These are phyloP conservation scores for Mesocricetus auratus DNA, from an alignment of 2,113 vertebrate species.

Conservation along the genomic window DNA sequence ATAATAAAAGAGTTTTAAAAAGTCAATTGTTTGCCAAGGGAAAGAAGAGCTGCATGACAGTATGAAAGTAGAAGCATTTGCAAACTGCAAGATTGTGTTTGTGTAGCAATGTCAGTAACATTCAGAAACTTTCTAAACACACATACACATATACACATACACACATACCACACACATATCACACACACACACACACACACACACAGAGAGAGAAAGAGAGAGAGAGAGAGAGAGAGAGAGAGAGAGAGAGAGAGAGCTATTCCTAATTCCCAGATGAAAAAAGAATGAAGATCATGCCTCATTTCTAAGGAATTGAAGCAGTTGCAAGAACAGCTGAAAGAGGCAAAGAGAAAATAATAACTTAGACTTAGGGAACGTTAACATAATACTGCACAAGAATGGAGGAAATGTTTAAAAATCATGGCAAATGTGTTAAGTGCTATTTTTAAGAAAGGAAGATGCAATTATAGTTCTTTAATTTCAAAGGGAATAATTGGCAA, in stretches of 20 bases:
- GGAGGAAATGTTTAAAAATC: slow-evolving; percentile 58
- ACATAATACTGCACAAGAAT: slow-evolving; percentile 39
- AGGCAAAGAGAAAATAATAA: slow-evolving; percentile 31
- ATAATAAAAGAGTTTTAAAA: neutral
- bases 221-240: too few species aligned
- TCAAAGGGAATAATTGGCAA: slow-evolving; percentile 72
- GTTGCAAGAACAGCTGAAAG: neutral
- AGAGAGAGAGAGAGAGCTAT: too few species aligned
- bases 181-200: neutral
- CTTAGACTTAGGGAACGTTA: slow-evolving; percentile 38
- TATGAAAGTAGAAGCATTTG: neutral
- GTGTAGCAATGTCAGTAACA: neutral
- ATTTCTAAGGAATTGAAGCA: neutral
- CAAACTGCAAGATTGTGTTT: neutral
- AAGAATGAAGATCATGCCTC: neutral
- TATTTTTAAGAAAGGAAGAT: slow-evolving; percentile 64
- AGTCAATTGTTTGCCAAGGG: neutral
- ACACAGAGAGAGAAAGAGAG: too few species aligned
- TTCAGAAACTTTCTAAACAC: neutral
- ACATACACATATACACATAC: neutral
- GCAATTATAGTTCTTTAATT: slow-evolving; percentile 72
- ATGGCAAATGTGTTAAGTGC: slow-evolving; percentile 57
- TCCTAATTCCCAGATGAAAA: neutral
- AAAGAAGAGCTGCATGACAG: neutral
- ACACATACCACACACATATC: neutral